Percentiles rank a stretch among this genome's conserved stretches.
Conservation (phyloP, 2,888 invertebrate species). For the Dysmachus trigonus region DNA sequence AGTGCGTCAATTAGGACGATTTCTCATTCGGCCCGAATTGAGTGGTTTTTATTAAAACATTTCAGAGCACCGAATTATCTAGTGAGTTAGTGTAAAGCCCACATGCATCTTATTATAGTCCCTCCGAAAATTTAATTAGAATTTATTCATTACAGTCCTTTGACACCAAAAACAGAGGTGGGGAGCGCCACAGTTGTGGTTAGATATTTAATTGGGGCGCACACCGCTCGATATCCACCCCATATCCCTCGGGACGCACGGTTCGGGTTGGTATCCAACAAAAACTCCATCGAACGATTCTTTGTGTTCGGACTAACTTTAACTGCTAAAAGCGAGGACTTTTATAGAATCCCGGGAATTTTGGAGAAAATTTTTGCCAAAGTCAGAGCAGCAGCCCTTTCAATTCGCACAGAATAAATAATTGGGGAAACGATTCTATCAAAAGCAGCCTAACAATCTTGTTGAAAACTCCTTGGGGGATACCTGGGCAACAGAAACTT, state of each 20-base stretch:
- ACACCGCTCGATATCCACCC: background rate
- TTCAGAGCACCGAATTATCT: background rate
- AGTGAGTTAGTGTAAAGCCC: background rate
- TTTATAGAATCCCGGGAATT: background rate
- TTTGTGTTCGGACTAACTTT: background rate
- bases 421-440: background rate
- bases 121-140: background rate
- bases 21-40: background rate
- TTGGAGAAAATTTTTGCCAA: background rate
- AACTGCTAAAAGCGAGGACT: background rate
- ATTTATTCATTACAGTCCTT: background rate
- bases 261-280: background rate
- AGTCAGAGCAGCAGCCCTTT: background rate
- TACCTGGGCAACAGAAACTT: background rate
- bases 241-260: background rate
- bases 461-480: background rate
- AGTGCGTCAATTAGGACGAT: constrained; percentile 2
- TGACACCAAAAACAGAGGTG: background rate
- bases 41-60: background rate
- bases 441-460: background rate
- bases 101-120: background rate
- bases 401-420: background rate
- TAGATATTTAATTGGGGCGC: background rate
- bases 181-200: background rate
- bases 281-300: background rate